Conservation (phyloP, 2,113 vertebrate species). For the Tylochromis polylepis region DNA sequence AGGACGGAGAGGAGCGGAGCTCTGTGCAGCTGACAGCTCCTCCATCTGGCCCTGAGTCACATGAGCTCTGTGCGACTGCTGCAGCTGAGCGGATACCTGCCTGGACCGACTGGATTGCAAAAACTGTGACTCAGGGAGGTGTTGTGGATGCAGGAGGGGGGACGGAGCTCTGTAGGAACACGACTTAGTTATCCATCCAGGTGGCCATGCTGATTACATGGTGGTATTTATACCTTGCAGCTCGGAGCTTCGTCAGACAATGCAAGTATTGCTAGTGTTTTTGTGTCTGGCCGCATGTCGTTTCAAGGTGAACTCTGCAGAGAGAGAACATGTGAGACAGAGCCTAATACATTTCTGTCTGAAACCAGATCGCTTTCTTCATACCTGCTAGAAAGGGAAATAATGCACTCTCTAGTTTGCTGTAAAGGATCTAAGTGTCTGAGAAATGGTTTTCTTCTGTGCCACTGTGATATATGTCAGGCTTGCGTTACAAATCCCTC, state of each 20-base stretch:
- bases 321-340: background rate
- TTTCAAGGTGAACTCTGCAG: constrained; percentile 44
- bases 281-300: constrained; percentile 3
- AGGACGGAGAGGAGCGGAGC: background rate
- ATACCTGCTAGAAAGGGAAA: background rate
- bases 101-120: background rate
- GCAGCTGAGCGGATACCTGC: constrained; percentile 39
- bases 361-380: background rate
- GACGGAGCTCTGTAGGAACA: constrained; percentile 7
- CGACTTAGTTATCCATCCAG: constrained; percentile 15
- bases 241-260: constrained; percentile 59
- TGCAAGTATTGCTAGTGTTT: constrained; percentile 62
- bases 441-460: background rate
- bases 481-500: background rate
- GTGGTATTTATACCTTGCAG: constrained; percentile 71
- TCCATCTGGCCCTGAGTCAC: constrained; percentile 36
- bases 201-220: constrained; percentile 68
- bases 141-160: constrained; percentile 27
- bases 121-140: constrained; percentile 1
- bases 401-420: background rate
- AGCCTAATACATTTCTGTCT: background rate
- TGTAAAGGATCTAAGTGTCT: background rate
- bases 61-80: constrained; percentile 31
- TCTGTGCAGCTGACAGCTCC: constrained; percentile 20
- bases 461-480: background rate